Evolutionary conservation across 2,888 invertebrate genomes (phyloP).

Genomic region (Drosophila niveifrons): DNA sequence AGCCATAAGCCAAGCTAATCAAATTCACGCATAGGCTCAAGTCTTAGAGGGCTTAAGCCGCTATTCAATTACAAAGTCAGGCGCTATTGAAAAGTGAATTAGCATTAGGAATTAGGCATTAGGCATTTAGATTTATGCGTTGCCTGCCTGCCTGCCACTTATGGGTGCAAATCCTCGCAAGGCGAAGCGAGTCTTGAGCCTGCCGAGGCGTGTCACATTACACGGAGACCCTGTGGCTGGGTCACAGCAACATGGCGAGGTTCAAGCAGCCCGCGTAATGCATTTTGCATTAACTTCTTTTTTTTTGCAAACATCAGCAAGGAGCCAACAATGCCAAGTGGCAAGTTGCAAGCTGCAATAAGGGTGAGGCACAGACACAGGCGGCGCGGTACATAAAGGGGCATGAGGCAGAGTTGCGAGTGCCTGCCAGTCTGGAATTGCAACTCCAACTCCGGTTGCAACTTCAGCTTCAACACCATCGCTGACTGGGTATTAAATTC

Average conservation of each 20-base stretch:
- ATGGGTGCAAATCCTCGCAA: conserved; percentile 38
- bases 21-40: conserved; percentile 28
- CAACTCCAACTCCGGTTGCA: conserved; percentile 14
- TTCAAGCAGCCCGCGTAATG: conserved; percentile 77
- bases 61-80: conserved; percentile 60
- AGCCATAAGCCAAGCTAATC: conserved; percentile 26
- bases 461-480: conserved; percentile 14
- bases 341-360: conserved; percentile 58
- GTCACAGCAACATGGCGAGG: conserved; percentile 53
- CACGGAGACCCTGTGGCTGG: conserved; percentile 56
- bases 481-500: conserved; percentile 61
- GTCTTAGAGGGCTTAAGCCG: conserved; percentile 7
- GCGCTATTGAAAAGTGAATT: conserved; percentile 57
- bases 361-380: conserved; percentile 26
- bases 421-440: conserved; percentile 51
- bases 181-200: conserved; percentile 20
- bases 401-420: conserved; percentile 39
- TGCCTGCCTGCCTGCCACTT: conserved; percentile 28
- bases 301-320: conserved; percentile 39
- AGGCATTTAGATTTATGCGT: conserved; percentile 63
- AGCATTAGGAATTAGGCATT: conserved; percentile 61
- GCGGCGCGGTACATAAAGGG: conserved; percentile 6
- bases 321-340: conserved; percentile 68
- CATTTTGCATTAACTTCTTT: conserved; percentile 74
- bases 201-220: conserved; percentile 54